These are phyloP conservation scores for Tragelaphus buxtoni DNA, from an alignment of 2,113 vertebrate species.

Conservation along the genomic window DNA sequence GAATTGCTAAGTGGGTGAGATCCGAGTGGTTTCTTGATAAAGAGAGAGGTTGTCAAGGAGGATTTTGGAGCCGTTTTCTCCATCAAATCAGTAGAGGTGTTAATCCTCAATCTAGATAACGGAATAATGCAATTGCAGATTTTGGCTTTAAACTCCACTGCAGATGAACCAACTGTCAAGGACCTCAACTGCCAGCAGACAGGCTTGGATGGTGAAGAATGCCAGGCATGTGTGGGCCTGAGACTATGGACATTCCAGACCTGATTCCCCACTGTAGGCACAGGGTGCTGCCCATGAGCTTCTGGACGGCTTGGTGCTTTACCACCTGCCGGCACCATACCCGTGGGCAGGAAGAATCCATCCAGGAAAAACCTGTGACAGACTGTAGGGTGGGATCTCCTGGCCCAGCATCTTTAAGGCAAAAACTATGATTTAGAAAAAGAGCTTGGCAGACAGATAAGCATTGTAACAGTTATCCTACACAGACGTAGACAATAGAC, in stretches of 20 bases:
- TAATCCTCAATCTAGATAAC: constrained; percentile 55
- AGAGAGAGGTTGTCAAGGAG: constrained; percentile 40
- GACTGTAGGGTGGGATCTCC: background rate
- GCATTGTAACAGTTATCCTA: background rate
- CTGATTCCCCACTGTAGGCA: accelerated
- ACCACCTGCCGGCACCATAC: accelerated
- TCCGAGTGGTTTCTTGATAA: background rate
- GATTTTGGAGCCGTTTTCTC: constrained; percentile 48
- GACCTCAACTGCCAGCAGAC: background rate
- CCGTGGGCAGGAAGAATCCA: background rate
- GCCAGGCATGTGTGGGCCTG: background rate
- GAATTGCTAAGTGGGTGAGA: constrained; percentile 13
- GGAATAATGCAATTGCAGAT: constrained; percentile 30
- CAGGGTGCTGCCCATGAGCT: too few species aligned
- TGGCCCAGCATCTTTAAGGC: background rate
- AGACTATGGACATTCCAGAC: background rate
- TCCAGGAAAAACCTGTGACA: background rate
- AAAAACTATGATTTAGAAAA: background rate
- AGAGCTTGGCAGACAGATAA: background rate
- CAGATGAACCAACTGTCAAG: constrained; percentile 39
- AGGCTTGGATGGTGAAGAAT: background rate
- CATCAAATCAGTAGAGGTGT: constrained; percentile 21
- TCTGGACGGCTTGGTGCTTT: background rate
- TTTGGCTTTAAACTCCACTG: background rate
- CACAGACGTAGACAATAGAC: background rate